Conservation (phyloP, 2,888 invertebrate species). For the Timema cristinae region DNA sequence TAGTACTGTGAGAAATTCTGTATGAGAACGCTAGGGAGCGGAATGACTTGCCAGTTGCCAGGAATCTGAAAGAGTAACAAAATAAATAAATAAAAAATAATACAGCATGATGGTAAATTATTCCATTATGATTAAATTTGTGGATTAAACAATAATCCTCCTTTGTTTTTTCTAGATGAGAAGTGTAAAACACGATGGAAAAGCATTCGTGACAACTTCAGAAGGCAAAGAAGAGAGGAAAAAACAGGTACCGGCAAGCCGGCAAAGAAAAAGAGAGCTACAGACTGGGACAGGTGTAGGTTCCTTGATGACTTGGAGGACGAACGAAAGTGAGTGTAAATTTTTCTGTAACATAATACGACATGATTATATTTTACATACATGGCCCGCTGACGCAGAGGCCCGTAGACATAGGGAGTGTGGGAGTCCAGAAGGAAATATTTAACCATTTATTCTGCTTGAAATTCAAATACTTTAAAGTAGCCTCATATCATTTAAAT, state of each 20-base stretch:
- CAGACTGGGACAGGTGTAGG: slow-evolving; percentile 1
- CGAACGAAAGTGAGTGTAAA: not conserved
- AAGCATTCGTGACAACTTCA: slow-evolving; percentile 2
- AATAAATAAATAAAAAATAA: not conserved
- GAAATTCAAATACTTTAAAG: no score
- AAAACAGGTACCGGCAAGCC: not conserved
- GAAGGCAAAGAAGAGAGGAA: not conserved
- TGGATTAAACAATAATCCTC: no score
- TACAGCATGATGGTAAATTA: not conserved
- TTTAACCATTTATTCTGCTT: no score
- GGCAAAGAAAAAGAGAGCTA: not conserved
- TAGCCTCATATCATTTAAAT: no score
- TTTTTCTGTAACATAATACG: no score
- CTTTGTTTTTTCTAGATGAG: not conserved
- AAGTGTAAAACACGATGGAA: slow-evolving; percentile 5
- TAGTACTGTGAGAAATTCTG: slow-evolving; percentile 13
- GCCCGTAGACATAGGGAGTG: no score
- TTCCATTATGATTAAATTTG: no score
- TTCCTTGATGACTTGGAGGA: slow-evolving; percentile 12
- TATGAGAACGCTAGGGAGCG: slow-evolving; percentile 3
- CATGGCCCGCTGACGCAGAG: no score
- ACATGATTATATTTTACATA: no score
- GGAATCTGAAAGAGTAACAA: not conserved
- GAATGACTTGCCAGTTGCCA: slow-evolving; percentile 17
- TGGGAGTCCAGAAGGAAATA: no score